phyloP scores from a whole-genome alignment of 2,888 invertebrate species.

The Pyralis farinalis region DNA sequence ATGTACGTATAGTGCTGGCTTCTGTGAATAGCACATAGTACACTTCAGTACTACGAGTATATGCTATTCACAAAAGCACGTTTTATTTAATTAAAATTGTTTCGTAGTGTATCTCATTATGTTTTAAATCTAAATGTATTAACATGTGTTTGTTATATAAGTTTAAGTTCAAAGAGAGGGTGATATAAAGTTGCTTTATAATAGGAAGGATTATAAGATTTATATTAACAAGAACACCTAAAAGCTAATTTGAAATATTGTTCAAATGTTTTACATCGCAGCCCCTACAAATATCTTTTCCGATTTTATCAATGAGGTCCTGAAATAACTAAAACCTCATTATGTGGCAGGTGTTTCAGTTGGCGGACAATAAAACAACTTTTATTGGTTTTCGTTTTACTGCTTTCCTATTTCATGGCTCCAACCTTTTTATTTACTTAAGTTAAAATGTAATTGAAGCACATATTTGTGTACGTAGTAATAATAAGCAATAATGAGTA shows the following conservation, averaged over 20 bases:
- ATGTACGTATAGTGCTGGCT: too few relatives aligned
- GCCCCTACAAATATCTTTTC: conserved; percentile 14
- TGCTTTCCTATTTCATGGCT: conserved; percentile 45
- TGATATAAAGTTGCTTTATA: background rate
- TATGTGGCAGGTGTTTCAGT: conserved; percentile 61
- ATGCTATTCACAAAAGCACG: too few relatives aligned
- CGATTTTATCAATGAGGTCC: conserved; percentile 28
- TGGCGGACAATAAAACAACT: conserved; percentile 55
- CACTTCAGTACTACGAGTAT: too few relatives aligned
- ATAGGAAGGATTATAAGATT: background rate
- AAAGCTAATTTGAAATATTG: background rate
- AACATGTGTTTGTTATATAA: too few relatives aligned
- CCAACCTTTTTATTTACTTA: conserved; percentile 10
- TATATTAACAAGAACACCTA: background rate
- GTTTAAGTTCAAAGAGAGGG: too few relatives aligned
- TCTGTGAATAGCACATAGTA: too few relatives aligned
- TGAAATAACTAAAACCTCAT: conserved; percentile 54
- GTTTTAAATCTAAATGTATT: too few relatives aligned
- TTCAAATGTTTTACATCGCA: too few relatives aligned
- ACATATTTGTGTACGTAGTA: background rate
- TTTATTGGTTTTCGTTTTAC: conserved; percentile 62
- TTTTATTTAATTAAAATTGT: too few relatives aligned
- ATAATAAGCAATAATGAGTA: too few relatives aligned
- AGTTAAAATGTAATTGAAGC: background rate
- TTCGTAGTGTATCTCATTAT: too few relatives aligned